phyloP scores from a whole-genome alignment of 2,888 invertebrate genomes.

The Incurvaria masculella region DNA sequence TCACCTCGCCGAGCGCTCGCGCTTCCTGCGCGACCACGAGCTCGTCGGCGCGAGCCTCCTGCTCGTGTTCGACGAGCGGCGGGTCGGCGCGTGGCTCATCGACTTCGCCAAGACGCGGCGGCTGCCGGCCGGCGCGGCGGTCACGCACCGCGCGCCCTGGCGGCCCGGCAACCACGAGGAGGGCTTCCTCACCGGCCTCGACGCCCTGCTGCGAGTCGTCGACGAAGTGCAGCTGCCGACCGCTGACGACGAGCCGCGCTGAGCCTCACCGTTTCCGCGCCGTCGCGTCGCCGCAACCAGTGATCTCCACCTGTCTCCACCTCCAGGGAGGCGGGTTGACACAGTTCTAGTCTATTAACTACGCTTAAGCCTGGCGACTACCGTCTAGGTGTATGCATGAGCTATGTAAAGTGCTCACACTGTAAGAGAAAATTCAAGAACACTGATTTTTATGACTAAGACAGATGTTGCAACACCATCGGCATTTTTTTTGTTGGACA shows the following conservation, averaged over 20 bases:
- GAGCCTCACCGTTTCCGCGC: slow-evolving; percentile 35
- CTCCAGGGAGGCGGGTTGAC: background rate
- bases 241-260: slow-evolving; percentile 15
- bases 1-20: slow-evolving; percentile 74
- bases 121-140: slow-evolving; percentile 63
- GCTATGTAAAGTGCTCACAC: no score
- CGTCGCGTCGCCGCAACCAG: slow-evolving; percentile 36
- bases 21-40: slow-evolving; percentile 85
- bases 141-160: slow-evolving; percentile 84
- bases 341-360: no score
- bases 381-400: no score
- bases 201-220: slow-evolving; percentile 77
- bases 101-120: slow-evolving; percentile 93
- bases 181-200: slow-evolving; percentile 89
- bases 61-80: slow-evolving; percentile 86
- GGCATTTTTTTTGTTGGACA: no score
- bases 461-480: no score
- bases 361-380: no score
- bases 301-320: background rate
- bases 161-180: slow-evolving; percentile 95
- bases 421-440: no score
- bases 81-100: slow-evolving; percentile 93
- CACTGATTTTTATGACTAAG: no score
- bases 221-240: slow-evolving; percentile 33
- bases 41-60: slow-evolving; percentile 93